Percentiles rank a stretch among this genome's conserved stretches.
These are phyloP conservation scores for Maconellicoccus hirsutus DNA, from an alignment of 1,140 invertebrate genomes.

Conservation along the genomic window DNA sequence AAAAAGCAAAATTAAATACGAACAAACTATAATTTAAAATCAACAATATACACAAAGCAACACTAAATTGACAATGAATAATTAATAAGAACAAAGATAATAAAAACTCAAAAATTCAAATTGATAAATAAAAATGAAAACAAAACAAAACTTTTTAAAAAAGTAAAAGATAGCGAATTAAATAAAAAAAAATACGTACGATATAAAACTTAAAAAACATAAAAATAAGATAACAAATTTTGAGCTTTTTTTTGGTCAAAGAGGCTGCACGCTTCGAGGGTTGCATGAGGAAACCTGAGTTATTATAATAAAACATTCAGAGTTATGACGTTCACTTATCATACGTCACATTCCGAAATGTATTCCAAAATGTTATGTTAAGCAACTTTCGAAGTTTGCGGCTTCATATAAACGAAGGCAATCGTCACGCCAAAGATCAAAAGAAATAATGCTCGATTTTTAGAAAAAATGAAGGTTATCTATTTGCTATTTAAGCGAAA, in stretches of 20 bases:
- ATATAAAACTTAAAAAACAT: neutral
- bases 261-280: too few relatives aligned
- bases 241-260: neutral
- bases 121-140: slow-evolving; percentile 28
- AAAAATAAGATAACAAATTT: neutral
- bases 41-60: slow-evolving; percentile 19
- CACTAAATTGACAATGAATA: slow-evolving; percentile 1
- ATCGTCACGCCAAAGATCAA: too few relatives aligned
- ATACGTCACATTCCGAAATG: too few relatives aligned
- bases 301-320: too few relatives aligned
- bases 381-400: too few relatives aligned
- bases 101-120: slow-evolving; percentile 30
- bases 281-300: too few relatives aligned
- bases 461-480: too few relatives aligned
- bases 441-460: too few relatives aligned
- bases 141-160: slow-evolving; percentile 22
- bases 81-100: slow-evolving; percentile 25
- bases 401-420: too few relatives aligned
- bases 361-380: too few relatives aligned
- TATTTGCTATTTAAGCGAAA: too few relatives aligned
- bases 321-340: too few relatives aligned
- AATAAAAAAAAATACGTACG: slow-evolving; percentile 6
- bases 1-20: slow-evolving; percentile 25
- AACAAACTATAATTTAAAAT: slow-evolving; percentile 23
- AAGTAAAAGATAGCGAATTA: neutral